Evolutionary conservation across 2,888 invertebrate species (phyloP).

Genomic region (Brenthis ino): DNA sequence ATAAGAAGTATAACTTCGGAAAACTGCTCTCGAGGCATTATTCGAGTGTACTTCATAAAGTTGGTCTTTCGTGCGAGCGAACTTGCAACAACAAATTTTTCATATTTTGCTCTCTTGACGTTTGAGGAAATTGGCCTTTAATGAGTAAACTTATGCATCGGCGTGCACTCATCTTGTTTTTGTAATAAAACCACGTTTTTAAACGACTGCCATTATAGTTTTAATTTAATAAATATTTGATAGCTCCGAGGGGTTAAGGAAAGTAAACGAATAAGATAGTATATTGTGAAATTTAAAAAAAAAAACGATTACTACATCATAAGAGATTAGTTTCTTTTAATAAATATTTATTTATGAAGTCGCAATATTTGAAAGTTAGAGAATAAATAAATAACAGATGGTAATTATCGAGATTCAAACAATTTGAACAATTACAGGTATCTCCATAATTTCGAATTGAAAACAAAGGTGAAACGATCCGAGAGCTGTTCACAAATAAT

Average conservation of each 20-base stretch:
- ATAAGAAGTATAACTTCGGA: conserved; percentile 45
- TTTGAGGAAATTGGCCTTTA: conserved; percentile 60
- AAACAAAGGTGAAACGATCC: conserved; percentile 37
- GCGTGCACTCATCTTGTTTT: conserved; percentile 47
- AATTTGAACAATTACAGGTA: conserved; percentile 31
- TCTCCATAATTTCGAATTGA: conserved; percentile 37
- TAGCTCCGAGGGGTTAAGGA: conserved; percentile 25
- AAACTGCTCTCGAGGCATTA: conserved; percentile 49
- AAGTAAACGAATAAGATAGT: conserved; percentile 4
- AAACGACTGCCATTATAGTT: conserved; percentile 30
- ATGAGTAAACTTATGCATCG: conserved; percentile 61
- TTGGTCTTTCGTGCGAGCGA: conserved; percentile 45
- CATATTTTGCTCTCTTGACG: conserved; percentile 56
- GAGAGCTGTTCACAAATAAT: conserved; percentile 53
- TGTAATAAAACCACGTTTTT: conserved; percentile 37
- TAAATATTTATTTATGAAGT: neutral
- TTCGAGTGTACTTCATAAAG: conserved; percentile 54
- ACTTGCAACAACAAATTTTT: conserved; percentile 53
- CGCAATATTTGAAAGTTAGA: neutral
- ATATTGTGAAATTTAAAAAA: too few relatives aligned
- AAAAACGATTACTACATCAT: too few relatives aligned
- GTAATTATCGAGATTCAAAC: conserved; percentile 25
- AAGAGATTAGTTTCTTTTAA: too few relatives aligned
- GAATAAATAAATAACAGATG: conserved; percentile 12
- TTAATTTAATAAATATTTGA: conserved; percentile 37